Percentiles rank a stretch among this genome's conserved stretches.
These are phyloP conservation scores for Paracanthobrama guichenoti DNA, from an alignment of 2,113 vertebrate genomes.

Conservation along the genomic window DNA sequence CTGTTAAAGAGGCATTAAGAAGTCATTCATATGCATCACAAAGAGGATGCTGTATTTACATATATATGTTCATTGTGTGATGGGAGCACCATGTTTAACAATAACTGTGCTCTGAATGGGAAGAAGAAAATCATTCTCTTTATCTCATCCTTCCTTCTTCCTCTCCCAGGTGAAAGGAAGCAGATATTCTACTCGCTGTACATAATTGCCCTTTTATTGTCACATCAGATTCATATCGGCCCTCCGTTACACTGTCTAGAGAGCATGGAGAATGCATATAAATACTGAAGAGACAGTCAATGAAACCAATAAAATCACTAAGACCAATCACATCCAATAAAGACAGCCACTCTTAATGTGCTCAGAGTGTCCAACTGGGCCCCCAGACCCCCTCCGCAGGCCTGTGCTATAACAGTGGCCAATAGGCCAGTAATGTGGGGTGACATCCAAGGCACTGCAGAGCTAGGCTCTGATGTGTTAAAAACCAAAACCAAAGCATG, in stretches of 20 bases:
- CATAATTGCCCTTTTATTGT: conserved; percentile 79
- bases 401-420: conserved; percentile 26
- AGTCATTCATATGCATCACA: conserved; percentile 38
- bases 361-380: conserved; percentile 58
- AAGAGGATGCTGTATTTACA: conserved; percentile 21
- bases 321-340: conserved; percentile 57
- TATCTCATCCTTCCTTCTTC: conserved; percentile 49
- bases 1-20: conserved; percentile 15
- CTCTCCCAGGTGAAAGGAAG: conserved; percentile 59
- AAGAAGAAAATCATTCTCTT: conserved; percentile 47
- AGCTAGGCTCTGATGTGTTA: neutral
- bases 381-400: neutral
- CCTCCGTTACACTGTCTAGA: conserved; percentile 54
- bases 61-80: conserved; percentile 17
- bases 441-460: neutral
- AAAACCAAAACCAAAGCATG: neutral
- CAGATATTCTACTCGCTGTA: conserved; percentile 64
- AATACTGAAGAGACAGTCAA: conserved; percentile 74
- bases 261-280: conserved; percentile 73
- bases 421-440: neutral
- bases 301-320: conserved; percentile 73
- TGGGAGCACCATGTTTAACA: conserved; percentile 30
- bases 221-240: conserved; percentile 78
- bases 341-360: conserved; percentile 69
- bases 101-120: conserved; percentile 18